These are phyloP conservation scores for Triplophysa yarkandensis DNA, from an alignment of 2,797 vertebrate genomes.

Conservation along the genomic window DNA sequence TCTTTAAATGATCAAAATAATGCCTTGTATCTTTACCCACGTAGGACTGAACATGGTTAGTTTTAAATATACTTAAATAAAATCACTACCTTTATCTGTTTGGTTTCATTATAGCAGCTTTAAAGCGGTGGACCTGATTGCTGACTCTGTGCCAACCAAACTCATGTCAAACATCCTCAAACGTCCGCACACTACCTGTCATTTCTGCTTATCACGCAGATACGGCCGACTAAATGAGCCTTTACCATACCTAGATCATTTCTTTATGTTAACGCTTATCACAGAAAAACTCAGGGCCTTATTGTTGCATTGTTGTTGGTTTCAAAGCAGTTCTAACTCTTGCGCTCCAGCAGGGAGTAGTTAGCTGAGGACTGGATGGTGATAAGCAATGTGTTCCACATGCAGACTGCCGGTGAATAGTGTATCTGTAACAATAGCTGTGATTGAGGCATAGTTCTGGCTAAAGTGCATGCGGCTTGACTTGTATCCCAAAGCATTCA, in stretches of 20 bases:
- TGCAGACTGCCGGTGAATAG: slow-evolving; percentile 53
- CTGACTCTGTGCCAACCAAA: slow-evolving; percentile 12
- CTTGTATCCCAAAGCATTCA: not conserved
- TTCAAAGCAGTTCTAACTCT: slow-evolving; percentile 44
- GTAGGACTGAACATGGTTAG: slow-evolving; percentile 5
- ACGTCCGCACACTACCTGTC: slow-evolving; percentile 46
- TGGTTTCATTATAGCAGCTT: slow-evolving; percentile 49
- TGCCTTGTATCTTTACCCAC: not conserved
- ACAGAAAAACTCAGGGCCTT: slow-evolving; percentile 62
- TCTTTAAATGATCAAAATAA: no score
- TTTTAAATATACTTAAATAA: slow-evolving; percentile 48
- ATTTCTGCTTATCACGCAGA: slow-evolving; percentile 52
- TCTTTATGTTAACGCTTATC: slow-evolving; percentile 67
- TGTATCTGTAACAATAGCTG: slow-evolving; percentile 42
- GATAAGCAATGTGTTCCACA: slow-evolving; percentile 79
- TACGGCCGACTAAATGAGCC: slow-evolving; percentile 43
- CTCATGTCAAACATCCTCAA: slow-evolving; percentile 50
- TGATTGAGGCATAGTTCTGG: slow-evolving; percentile 14
- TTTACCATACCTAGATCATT: slow-evolving; percentile 61
- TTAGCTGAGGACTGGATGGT: slow-evolving; percentile 41
- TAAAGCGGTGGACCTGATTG: slow-evolving; percentile 55
- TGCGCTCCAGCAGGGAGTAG: slow-evolving; percentile 45
- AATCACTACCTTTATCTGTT: slow-evolving; percentile 33
- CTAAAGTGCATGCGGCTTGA: not conserved
- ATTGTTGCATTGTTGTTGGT: slow-evolving; percentile 54